A percentile compares a stretch with the other conserved stretches of the same genome.
Conservation (phyloP, 2,113 vertebrate species). For the Calyptommatus sinebrachiatus region DNA sequence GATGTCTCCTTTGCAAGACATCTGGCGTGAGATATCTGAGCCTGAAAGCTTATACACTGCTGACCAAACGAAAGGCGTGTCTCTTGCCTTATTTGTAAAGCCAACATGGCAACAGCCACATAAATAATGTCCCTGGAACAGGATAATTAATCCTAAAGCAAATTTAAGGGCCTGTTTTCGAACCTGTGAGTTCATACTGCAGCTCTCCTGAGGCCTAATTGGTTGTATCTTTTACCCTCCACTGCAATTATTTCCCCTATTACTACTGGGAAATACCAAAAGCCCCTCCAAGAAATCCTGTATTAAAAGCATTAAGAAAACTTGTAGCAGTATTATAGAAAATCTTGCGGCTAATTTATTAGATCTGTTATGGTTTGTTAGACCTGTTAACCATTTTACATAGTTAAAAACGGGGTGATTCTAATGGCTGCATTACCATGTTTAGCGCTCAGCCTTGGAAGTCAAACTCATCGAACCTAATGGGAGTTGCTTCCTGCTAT, state of each 20-base stretch:
- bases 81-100: not conserved
- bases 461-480: not conserved
- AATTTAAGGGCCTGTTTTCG: constrained; percentile 8
- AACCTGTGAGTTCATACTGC: constrained; percentile 8
- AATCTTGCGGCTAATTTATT: not conserved
- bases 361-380: too few relatives aligned
- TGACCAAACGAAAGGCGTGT: not conserved
- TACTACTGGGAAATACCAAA: not conserved
- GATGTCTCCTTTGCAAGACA: not conserved
- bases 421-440: not conserved
- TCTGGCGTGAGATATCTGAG: not conserved
- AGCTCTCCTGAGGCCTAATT: not conserved
- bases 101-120: not conserved
- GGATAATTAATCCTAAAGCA: not conserved
- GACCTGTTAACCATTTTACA: not conserved
- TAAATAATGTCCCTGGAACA: not conserved
- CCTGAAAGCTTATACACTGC: not conserved
- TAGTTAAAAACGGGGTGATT: not conserved
- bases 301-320: not conserved
- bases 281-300: not conserved
- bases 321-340: too few relatives aligned
- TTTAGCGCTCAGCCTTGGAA: not conserved
- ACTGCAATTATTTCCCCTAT: constrained; percentile 9
- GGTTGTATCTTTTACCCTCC: not conserved
- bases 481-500: not conserved